Base-by-base conservation (phyloP, 1,140 invertebrate species). In the Zaprionus inermis region DNA sequence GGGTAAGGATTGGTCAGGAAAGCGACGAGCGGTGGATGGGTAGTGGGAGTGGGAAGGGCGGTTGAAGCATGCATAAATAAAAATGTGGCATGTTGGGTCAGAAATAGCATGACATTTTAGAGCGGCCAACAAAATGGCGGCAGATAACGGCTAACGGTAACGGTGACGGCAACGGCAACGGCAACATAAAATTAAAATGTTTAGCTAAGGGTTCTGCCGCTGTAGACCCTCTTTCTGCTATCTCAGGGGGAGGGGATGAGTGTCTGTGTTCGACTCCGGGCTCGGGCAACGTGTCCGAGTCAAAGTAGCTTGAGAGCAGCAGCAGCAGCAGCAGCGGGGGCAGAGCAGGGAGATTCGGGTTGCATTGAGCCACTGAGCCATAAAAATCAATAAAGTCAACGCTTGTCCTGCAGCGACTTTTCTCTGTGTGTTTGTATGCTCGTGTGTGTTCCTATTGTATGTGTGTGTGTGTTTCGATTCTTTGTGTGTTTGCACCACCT, bases 31-130 rank as follows among this genome's bases (percentile, higher is more conserved):
- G 0, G 18, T 1, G 58, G 44, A 32, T 7, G n/a, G 52, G 60
- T 1, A 4, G 14, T 20, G 5, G 5, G 20, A 9, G 14, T 34
- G 6, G 38, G 24, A n/a, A 12, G 46, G 61, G 41, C 9, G 10
- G 14, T 14, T 32, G 46, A 51, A 57, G 65, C 79, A 88, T 83
- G 83, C 83, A 86, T 86, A 88, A 88, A 86, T 88, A 88, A 83
- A 83, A 86, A 78, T 83, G 83, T 83, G 83, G 79, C 83, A 88
- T 88, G 79, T 83, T 88, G 83, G 83, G 83, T 88, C 83, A 82
- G 79, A 88, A 86, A 86, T 86, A 86, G 83, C 83, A 80, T 86
- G 83, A 88, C 83, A 80, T 78, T 88, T 74, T 88, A 59, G 63
- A 76, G 69, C 79, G 58, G 60, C 65, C 65, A 72, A 74, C 83